These are phyloP conservation scores for Chalcosyrphus nemorum DNA, from an alignment of 2,888 invertebrate genomes.

Conservation along the genomic window DNA sequence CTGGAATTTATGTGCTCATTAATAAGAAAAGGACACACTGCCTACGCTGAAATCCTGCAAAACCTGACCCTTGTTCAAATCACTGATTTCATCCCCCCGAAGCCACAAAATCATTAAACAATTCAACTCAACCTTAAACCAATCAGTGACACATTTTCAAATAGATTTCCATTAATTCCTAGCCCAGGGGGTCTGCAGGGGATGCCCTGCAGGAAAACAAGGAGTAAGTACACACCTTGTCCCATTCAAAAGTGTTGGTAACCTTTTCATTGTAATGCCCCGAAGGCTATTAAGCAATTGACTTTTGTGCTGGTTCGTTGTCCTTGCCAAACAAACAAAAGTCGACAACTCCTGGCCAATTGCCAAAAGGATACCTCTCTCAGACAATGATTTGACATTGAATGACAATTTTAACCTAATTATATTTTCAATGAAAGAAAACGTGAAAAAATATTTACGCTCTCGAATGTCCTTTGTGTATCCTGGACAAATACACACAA, in stretches of 20 bases:
- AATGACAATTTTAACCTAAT: slow-evolving; percentile 12
- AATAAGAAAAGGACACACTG: no score
- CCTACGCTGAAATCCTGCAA: no score
- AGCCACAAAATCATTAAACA: not conserved
- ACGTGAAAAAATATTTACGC: slow-evolving; percentile 6
- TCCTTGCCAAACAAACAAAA: not conserved
- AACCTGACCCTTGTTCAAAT: not conserved
- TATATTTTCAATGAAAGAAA: slow-evolving; percentile 20
- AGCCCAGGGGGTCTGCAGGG: no score
- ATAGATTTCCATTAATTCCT: not conserved
- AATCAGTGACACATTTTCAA: not conserved
- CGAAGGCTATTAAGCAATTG: not conserved
- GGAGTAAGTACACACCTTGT: not conserved
- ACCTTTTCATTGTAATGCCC: not conserved
- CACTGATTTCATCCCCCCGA: not conserved
- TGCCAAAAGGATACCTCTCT: not conserved
- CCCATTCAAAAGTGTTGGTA: not conserved
- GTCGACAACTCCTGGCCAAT: not conserved
- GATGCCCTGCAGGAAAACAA: not conserved
- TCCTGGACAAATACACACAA: not conserved
- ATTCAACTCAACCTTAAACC: not conserved
- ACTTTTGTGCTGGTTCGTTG: not conserved
- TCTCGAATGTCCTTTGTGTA: not conserved
- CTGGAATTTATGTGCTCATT: no score
- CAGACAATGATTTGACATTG: slow-evolving; percentile 18